phyloP scores from a whole-genome alignment of 1,140 invertebrate species.

The Drosophila arawakana region DNA sequence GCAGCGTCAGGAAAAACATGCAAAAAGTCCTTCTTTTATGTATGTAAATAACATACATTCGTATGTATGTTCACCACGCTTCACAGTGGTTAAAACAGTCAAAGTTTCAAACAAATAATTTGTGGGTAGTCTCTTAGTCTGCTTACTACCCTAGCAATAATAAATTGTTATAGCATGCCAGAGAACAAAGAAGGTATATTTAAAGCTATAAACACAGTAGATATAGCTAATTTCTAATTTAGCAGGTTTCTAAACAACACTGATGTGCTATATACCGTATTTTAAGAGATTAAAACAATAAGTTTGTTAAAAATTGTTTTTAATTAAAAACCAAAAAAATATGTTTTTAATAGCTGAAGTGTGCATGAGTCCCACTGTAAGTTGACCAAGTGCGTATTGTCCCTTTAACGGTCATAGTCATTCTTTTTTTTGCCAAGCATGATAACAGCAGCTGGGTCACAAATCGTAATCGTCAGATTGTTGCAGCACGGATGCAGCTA shows the following conservation, averaged over 20 bases:
- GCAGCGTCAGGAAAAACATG: constrained; percentile 54
- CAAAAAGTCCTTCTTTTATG: constrained; percentile 43
- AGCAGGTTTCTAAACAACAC: too few relatives aligned
- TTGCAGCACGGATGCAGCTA: constrained; percentile 28
- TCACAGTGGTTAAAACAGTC: constrained; percentile 1
- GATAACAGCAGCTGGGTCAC: constrained; percentile 47
- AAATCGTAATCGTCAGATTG: constrained; percentile 41
- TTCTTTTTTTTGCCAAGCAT: constrained; percentile 32
- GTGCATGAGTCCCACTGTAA: constrained; percentile 22
- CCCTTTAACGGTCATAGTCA: constrained; percentile 32
- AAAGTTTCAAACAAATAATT: not conserved
- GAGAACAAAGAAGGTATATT: too few relatives aligned
- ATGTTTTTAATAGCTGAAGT: not conserved
- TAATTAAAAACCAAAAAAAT: too few relatives aligned
- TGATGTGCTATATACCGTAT: too few relatives aligned
- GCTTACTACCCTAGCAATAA: too few relatives aligned
- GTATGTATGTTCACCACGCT: constrained; percentile 5
- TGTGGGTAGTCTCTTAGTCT: too few relatives aligned
- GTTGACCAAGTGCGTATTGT: constrained; percentile 37
- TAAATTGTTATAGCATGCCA: too few relatives aligned
- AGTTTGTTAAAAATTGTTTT: too few relatives aligned
- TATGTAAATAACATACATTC: constrained; percentile 19
- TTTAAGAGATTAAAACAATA: too few relatives aligned
- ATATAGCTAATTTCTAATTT: too few relatives aligned
- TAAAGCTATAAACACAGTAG: too few relatives aligned